Percentiles rank a stretch among this genome's conserved stretches.
phyloP scores from a whole-genome alignment of 2,888 invertebrate genomes.

The Nomada lathburiana region DNA sequence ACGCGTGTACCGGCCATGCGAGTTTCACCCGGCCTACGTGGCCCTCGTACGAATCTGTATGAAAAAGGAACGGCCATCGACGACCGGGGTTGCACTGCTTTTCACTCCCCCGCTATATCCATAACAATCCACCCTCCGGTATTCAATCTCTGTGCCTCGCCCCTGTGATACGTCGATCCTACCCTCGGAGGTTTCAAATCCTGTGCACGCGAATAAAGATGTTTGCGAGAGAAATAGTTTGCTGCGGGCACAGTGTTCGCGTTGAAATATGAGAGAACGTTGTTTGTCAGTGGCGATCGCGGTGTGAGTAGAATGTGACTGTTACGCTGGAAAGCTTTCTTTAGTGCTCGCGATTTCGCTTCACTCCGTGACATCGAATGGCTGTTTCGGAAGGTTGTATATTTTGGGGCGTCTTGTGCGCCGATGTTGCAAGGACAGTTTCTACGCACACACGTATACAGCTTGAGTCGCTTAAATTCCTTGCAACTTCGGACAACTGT shows the following conservation, averaged over 20 bases:
- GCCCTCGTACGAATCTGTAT: slow-evolving; percentile 39
- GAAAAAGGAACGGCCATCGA: slow-evolving; percentile 21
- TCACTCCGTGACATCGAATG: background rate
- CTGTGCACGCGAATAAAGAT: no score
- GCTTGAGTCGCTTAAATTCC: no score
- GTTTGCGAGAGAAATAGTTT: background rate
- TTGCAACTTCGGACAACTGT: no score
- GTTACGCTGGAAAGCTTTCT: background rate
- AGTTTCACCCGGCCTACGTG: slow-evolving; percentile 61
- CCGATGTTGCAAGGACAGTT: background rate
- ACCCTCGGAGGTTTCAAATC: background rate
- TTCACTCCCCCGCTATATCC: slow-evolving; percentile 4
- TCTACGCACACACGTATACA: no score
- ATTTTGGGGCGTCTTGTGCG: background rate
- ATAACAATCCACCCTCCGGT: slow-evolving; percentile 33
- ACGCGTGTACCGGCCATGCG: slow-evolving; percentile 59
- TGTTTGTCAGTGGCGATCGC: background rate
- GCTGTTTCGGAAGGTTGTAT: background rate
- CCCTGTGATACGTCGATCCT: background rate
- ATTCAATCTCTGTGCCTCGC: slow-evolving; percentile 33
- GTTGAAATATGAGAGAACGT: background rate
- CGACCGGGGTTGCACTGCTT: background rate
- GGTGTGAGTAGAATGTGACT: background rate
- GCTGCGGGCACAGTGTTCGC: background rate
- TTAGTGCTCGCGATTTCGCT: background rate